Conservation (phyloP, 2,797 vertebrate species). For the Bovichtus diacanthus region DNA sequence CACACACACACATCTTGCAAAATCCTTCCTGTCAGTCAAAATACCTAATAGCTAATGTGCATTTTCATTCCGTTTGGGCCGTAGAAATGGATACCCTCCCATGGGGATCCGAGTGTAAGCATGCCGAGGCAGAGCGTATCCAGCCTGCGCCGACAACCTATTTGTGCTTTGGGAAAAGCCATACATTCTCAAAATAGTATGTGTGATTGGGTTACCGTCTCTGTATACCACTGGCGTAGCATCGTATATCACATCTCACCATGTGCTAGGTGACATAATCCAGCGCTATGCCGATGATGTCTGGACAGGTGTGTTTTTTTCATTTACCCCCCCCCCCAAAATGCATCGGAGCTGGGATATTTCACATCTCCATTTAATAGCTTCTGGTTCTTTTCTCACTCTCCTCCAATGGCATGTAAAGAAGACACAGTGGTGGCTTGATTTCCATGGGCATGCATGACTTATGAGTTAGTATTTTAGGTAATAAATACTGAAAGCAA, state of each 20-base stretch:
- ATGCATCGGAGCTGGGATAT: slow-evolving; percentile 58
- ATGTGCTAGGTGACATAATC: slow-evolving; percentile 83
- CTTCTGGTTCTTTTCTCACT: slow-evolving; percentile 67
- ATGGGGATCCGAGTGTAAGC: slow-evolving; percentile 68
- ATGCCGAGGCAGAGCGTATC: slow-evolving; percentile 46
- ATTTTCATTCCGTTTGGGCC: slow-evolving; percentile 76
- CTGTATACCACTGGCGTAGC: slow-evolving; percentile 68
- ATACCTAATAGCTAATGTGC: slow-evolving; percentile 65
- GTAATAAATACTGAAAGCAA: slow-evolving; percentile 45
- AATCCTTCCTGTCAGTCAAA: slow-evolving; percentile 65
- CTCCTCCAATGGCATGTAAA: slow-evolving; percentile 58
- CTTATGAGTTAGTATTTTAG: slow-evolving; percentile 6
- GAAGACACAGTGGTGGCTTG: slow-evolving; percentile 51
- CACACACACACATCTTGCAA: slow-evolving; percentile 52
- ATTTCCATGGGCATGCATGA: slow-evolving; percentile 44
- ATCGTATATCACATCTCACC: slow-evolving; percentile 82
- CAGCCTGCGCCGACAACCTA: slow-evolving; percentile 73
- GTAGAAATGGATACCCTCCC: slow-evolving; percentile 78
- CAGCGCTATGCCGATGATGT: slow-evolving; percentile 68
- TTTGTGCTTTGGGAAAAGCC: slow-evolving; percentile 82
- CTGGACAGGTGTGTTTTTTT: slow-evolving; percentile 82
- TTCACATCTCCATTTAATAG: slow-evolving; percentile 72
- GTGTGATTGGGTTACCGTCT: slow-evolving; percentile 84
- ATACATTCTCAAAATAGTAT: slow-evolving; percentile 84
- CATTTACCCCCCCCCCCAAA: slow-evolving; percentile 37